Percentiles rank a stretch among this genome's conserved stretches.
phyloP scores from a whole-genome alignment of 1,140 invertebrate species.

The Drosophila chauvacae region DNA sequence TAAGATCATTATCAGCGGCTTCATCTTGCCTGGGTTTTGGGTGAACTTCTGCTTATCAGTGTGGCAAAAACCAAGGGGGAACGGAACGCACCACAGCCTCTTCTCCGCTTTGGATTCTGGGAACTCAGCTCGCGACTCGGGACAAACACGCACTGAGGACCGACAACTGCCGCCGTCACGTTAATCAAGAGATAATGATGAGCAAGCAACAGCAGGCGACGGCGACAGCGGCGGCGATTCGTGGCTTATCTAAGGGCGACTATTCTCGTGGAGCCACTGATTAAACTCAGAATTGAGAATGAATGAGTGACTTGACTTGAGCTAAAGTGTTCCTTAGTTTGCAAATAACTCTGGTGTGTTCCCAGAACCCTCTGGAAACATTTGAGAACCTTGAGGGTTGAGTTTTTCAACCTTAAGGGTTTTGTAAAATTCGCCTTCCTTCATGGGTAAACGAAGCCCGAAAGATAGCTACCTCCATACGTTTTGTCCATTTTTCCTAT shows the following conservation, averaged over 20 bases:
- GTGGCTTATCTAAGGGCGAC: conserved; percentile 53
- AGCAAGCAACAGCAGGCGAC: conserved; percentile 29
- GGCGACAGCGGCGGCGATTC: conserved; percentile 12
- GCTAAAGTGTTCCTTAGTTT: background rate
- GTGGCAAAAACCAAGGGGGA: conserved; percentile 4
- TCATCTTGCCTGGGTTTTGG: conserved; percentile 50
- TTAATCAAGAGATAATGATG: conserved; percentile 60
- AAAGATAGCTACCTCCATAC: too few species aligned
- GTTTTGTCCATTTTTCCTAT: too few species aligned
- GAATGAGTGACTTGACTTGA: conserved; percentile 26
- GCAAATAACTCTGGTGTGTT: background rate
- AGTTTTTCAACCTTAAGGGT: background rate
- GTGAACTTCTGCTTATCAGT: conserved; percentile 44
- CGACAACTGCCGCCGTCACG: conserved; percentile 16
- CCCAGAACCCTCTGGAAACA: background rate
- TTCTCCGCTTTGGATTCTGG: conserved; percentile 5
- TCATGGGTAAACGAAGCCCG: too few species aligned
- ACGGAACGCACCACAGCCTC: conserved; percentile 13
- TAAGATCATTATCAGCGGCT: conserved; percentile 44
- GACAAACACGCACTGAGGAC: conserved; percentile 42
- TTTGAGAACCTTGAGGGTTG: background rate
- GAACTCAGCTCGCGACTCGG: conserved; percentile 25
- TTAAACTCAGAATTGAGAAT: conserved; percentile 57
- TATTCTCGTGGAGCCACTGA: conserved; percentile 25
- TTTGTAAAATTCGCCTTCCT: too few species aligned